Evolutionary conservation across 1,140 invertebrate genomes (phyloP).

Genomic region (Drosophila suzukii): DNA sequence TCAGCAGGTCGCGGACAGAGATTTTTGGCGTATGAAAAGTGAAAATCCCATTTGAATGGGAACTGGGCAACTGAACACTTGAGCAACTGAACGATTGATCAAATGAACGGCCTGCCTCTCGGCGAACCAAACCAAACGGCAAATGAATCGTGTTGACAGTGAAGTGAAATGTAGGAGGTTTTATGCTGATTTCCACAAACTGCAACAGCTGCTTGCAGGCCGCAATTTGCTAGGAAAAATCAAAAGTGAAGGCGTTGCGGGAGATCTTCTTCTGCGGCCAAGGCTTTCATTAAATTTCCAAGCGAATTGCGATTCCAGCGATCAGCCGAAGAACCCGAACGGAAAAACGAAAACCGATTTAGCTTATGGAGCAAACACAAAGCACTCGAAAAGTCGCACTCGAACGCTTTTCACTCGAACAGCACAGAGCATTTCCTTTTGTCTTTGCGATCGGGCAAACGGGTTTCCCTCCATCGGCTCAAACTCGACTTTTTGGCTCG

Average conservation of each 20-base stretch:
- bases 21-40: constrained; percentile 69
- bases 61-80: constrained; percentile 39
- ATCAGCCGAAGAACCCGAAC: constrained; percentile 16
- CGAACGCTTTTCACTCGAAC: constrained; percentile 40
- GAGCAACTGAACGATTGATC: constrained; percentile 48
- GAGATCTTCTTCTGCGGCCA: constrained; percentile 38
- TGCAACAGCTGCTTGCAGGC: constrained; percentile 61
- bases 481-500: neutral
- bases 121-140: constrained; percentile 24
- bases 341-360: constrained; percentile 1
- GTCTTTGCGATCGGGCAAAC: constrained; percentile 50
- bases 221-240: constrained; percentile 61
- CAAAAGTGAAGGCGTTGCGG: constrained; percentile 68
- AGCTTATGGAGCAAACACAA: constrained; percentile 53
- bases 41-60: constrained; percentile 64
- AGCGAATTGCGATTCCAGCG: constrained; percentile 26
- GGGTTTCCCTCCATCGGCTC: constrained; percentile 33
- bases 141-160: constrained; percentile 75
- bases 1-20: constrained; percentile 58
- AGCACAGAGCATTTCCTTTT: constrained; percentile 32
- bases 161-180: constrained; percentile 63
- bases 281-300: constrained; percentile 71
- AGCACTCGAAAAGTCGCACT: constrained; percentile 50
- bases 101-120: constrained; percentile 50
- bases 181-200: constrained; percentile 64